phyloP scores from a whole-genome alignment of 2,888 invertebrate genomes.

The Pristionchus fissidentatus region DNA sequence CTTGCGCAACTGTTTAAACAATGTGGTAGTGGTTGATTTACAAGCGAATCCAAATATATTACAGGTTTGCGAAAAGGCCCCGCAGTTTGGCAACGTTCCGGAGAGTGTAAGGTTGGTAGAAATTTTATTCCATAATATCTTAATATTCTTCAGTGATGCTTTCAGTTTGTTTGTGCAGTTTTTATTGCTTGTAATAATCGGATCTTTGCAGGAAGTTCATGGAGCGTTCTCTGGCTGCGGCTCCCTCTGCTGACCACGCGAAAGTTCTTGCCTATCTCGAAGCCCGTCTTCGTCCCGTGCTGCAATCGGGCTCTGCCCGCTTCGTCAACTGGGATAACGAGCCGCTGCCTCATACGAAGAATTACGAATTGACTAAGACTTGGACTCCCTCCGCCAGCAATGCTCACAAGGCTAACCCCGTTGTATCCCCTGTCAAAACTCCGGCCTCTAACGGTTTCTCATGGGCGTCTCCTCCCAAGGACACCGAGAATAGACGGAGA shows the following conservation, averaged over 20 bases:
- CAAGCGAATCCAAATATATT: background rate
- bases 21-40: background rate
- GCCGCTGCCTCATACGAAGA: slow-evolving; percentile 84
- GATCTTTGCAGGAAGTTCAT: slow-evolving; percentile 85
- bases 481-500: background rate
- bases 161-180: background rate
- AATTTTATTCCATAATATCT: background rate
- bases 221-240: slow-evolving; percentile 91
- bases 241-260: slow-evolving; percentile 90
- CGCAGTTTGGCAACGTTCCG: slow-evolving; percentile 42
- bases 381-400: slow-evolving; percentile 62
- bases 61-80: slow-evolving; percentile 45
- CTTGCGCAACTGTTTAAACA: background rate
- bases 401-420: slow-evolving; percentile 49
- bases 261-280: slow-evolving; percentile 93
- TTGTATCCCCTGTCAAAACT: slow-evolving; percentile 58
- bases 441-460: background rate
- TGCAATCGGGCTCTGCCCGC: slow-evolving; percentile 89
- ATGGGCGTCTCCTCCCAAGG: slow-evolving; percentile 21
- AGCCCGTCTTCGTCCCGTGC: slow-evolving; percentile 91
- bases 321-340: slow-evolving; percentile 95
- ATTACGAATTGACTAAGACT: slow-evolving; percentile 61
- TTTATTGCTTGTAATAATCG: background rate
- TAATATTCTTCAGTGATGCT: background rate
- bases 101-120: slow-evolving; percentile 27